phyloP scores from a whole-genome alignment of 2,113 vertebrate species.

The Porphyrio hochstetteri region DNA sequence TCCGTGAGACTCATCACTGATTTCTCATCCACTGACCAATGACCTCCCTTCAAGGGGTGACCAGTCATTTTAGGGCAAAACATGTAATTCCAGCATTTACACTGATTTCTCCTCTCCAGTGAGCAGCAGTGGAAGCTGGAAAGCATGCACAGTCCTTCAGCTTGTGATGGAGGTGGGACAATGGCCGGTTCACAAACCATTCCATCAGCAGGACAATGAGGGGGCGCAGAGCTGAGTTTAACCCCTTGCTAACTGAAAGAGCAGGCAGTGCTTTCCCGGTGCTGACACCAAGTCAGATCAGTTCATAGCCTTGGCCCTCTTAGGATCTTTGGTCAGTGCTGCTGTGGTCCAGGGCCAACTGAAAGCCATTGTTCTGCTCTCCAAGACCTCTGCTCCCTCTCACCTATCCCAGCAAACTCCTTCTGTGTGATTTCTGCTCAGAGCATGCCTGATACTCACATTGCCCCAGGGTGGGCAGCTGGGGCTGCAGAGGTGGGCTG shows the following conservation, averaged over 20 bases:
- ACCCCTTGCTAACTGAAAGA: background rate
- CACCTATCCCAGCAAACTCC: background rate
- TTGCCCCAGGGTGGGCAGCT: background rate
- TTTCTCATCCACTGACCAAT: background rate
- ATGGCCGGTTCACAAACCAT: background rate
- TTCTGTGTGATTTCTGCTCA: background rate
- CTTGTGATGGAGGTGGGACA: background rate
- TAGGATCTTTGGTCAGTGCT: background rate
- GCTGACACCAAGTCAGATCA: fast-evolving
- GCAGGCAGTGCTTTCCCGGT: background rate
- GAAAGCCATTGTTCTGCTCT: background rate
- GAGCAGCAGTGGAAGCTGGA: background rate
- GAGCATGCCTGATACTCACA: background rate
- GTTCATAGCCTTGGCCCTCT: background rate
- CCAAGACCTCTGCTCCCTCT: background rate
- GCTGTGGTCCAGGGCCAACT: background rate
- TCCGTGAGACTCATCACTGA: background rate
- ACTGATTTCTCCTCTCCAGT: background rate
- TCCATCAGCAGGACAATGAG: background rate
- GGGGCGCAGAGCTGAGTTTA: background rate
- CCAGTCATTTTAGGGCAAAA: background rate
- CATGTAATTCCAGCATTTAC: background rate
- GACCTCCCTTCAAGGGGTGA: background rate
- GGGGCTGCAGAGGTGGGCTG: background rate
- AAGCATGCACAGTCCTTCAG: background rate